phyloP scores from a whole-genome alignment of 2,888 invertebrate species.

The Lumbricus terrestris region DNA sequence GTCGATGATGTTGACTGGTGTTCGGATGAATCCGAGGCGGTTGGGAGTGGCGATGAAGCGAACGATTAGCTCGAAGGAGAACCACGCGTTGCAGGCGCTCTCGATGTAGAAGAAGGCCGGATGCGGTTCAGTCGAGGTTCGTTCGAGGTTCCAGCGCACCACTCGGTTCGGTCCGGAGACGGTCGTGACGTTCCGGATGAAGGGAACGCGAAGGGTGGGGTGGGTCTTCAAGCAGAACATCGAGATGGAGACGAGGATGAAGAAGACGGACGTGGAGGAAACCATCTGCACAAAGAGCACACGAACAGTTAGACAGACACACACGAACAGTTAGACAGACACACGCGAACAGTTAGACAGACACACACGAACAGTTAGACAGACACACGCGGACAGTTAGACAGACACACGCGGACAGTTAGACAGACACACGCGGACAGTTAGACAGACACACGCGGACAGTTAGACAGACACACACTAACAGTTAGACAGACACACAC shows the following conservation, averaged over 20 bases:
- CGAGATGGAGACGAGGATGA: constrained; percentile 16
- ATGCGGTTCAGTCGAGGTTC: constrained; percentile 73
- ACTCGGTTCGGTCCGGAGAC: background rate
- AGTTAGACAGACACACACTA: no score
- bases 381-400: no score
- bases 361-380: background rate
- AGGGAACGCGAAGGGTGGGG: background rate
- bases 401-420: no score
- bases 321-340: background rate
- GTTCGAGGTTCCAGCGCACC: background rate
- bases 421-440: no score
- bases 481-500: no score
- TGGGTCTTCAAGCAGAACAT: constrained; percentile 18
- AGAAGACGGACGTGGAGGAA: background rate
- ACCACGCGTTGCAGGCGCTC: constrained; percentile 90
- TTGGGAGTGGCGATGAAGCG: constrained; percentile 84
- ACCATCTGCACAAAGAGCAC: background rate
- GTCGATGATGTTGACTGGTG: constrained; percentile 91
- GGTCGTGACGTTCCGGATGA: constrained; percentile 3
- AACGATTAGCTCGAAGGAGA: constrained; percentile 86
- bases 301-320: background rate
- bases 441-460: no score
- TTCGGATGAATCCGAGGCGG: constrained; percentile 83
- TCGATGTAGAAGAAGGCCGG: constrained; percentile 89
- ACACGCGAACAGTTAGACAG: background rate